These are phyloP conservation scores for Montipora capricornis DNA, from an alignment of 64 coral and sea anemone species.

Conservation along the genomic window DNA sequence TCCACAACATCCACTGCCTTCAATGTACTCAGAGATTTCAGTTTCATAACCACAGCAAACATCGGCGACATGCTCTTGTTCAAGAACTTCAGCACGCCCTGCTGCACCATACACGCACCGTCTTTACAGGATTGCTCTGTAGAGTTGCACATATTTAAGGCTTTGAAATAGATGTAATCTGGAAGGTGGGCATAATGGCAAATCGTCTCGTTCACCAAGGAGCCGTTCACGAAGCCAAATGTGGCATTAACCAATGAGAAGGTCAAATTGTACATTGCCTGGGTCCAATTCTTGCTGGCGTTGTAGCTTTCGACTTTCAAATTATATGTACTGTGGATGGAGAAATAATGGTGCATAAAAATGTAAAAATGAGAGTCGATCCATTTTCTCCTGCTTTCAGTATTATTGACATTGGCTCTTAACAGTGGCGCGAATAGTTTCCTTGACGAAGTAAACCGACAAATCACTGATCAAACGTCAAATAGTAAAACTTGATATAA, in stretches of 20 bases:
- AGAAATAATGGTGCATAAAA: neutral
- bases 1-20: slow-evolving; percentile 38
- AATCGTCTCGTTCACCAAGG: slow-evolving; percentile 68
- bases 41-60: neutral
- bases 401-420: too few relatives aligned
- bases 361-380: neutral
- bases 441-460: too few relatives aligned
- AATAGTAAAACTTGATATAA: too few relatives aligned
- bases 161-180: slow-evolving; percentile 10
- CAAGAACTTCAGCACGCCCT: neutral
- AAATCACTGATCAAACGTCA: too few relatives aligned
- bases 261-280: slow-evolving; percentile 33
- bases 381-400: neutral
- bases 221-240: slow-evolving; percentile 68
- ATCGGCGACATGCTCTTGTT: slow-evolving; percentile 39
- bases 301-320: slow-evolving; percentile 28
- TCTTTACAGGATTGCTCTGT: slow-evolving; percentile 49
- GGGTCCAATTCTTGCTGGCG: slow-evolving; percentile 42
- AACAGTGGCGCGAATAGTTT: too few relatives aligned
- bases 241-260: slow-evolving; percentile 42
- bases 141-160: slow-evolving; percentile 55
- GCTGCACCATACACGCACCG: slow-evolving; percentile 50
- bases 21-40: neutral
- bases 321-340: slow-evolving; percentile 42
- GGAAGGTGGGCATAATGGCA: slow-evolving; percentile 42